These are phyloP conservation scores for Chamaea fasciata DNA, from an alignment of 2,113 vertebrate species.

Conservation along the genomic window DNA sequence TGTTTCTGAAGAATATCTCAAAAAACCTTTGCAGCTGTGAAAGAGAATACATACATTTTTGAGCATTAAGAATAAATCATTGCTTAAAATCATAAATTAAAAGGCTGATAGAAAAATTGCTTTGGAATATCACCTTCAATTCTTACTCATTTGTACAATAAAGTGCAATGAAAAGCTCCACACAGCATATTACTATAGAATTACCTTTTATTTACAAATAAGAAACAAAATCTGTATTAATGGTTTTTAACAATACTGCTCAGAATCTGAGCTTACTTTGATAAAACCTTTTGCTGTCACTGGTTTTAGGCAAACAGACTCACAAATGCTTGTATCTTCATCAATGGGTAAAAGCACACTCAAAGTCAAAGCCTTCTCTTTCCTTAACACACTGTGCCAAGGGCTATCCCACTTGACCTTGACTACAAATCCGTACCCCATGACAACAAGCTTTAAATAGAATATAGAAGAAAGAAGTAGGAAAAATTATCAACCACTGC, in stretches of 20 bases:
- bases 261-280: background rate
- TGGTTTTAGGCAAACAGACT: background rate
- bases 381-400: background rate
- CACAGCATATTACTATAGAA: background rate
- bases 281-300: background rate
- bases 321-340: background rate
- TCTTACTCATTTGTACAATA: background rate
- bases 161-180: background rate
- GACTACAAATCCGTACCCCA: background rate
- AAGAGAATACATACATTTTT: background rate
- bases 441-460: background rate
- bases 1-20: slow-evolving; percentile 75
- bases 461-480: background rate
- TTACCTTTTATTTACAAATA: background rate
- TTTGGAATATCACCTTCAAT: background rate
- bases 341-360: background rate
- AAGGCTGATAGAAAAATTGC: background rate
- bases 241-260: background rate
- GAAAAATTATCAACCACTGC: background rate
- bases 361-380: background rate
- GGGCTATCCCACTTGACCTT: background rate
- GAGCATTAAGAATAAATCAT: background rate
- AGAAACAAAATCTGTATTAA: background rate
- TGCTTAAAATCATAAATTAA: background rate
- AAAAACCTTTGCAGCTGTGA: slow-evolving; percentile 84